Base-by-base conservation (phyloP, 2,888 invertebrate genomes). In the Rhingia rostrata region DNA sequence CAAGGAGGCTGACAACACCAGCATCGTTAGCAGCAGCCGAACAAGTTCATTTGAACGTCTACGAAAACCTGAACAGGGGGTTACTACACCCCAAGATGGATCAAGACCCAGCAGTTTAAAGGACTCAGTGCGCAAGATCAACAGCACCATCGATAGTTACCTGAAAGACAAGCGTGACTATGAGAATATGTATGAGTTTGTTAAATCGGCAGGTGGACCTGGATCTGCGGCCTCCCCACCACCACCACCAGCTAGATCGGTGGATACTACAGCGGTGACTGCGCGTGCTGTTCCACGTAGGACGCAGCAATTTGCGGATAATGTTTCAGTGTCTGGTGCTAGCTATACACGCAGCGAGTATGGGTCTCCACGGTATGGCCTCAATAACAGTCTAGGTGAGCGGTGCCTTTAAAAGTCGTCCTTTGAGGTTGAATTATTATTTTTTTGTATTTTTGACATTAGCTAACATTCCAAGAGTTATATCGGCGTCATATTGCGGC, bases 401-500 rank as follows among this genome's bases (percentile, higher is more conserved):
- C 86, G 7, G 4, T 2, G 22, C 22, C 22, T 22, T 22, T 22
- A 45, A 39, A 56, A 53, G 4, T 54, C 30, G 12, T 1, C 43
- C 10, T 51, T 35, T 39, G 22, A 10, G 6, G 7, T 72, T 2
- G 2, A 12, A 9, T 51, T n/a, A n/a, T 9, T 43, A 39, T 39
- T 7, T 22, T 6, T n/a, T 41, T 33, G 12, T 54, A 9, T 6
- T 6, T 77, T 70, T 1, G 22, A 2, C 22, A 22, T 22, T 61
- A 91, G 91, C 90, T 63, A 92, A 91, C 88, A 91, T 91, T 89
- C 91, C 91, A 88, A 93, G 88, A 93, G 94, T 95, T 53, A 92
- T 93, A 88, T 95, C 96, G 3, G 92, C 96, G 60, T 96, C 96
- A 5, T 96, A 96, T 90, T 96, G 96, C 89, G 95, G 96, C 81